Conservation (phyloP, 2,113 vertebrate genomes). For the Corythoichthys haematopterus region DNA sequence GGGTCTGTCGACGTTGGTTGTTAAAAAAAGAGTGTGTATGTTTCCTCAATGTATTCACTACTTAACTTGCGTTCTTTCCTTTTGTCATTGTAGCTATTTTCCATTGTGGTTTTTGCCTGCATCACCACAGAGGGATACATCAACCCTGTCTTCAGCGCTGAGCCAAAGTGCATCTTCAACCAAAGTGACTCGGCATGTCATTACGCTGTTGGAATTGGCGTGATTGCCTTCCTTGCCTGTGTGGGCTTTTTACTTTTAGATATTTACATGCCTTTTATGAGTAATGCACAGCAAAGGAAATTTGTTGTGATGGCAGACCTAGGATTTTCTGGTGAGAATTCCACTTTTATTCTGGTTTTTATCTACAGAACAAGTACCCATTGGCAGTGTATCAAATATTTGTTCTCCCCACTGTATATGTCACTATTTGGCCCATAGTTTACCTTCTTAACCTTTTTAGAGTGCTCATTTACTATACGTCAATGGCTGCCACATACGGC, state of each 20-base stretch:
- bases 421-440: no score
- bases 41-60: neutral
- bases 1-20: neutral
- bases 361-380: no score
- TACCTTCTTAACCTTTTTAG: no score
- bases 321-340: slow-evolving; percentile 78
- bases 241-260: slow-evolving; percentile 79
- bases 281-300: slow-evolving; percentile 81
- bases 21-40: neutral
- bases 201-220: slow-evolving; percentile 77
- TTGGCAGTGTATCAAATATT: no score
- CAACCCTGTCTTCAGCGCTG: fast-evolving
- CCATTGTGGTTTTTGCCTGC: slow-evolving; percentile 81
- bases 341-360: neutral
- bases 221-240: slow-evolving; percentile 84
- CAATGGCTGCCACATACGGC: no score
- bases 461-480: no score
- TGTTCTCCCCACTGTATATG: no score
- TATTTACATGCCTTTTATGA: slow-evolving; percentile 80
- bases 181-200: slow-evolving; percentile 76
- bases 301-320: slow-evolving; percentile 79
- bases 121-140: slow-evolving; percentile 82
- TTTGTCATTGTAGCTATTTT: slow-evolving; percentile 70
- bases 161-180: slow-evolving; percentile 78
- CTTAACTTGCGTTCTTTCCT: neutral